Evolutionary conservation across 1,140 invertebrate genomes (phyloP), one percentile per base, ranked within the genome.

Genomic region (Capitella teleta): DNA sequence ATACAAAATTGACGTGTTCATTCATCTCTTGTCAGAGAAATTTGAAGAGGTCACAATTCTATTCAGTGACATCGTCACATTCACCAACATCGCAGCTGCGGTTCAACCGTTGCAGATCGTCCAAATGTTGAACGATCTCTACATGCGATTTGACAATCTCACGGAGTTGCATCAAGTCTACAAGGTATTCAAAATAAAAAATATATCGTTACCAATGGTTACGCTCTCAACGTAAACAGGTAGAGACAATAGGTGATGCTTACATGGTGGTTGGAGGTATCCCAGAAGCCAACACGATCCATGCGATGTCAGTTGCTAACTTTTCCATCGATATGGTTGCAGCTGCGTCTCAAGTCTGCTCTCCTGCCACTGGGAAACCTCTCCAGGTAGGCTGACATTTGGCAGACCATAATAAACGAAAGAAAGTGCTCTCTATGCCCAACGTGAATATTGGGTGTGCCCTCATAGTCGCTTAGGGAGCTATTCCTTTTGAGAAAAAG

Each of bases 261-360:
- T 61, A 61, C 41, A 57, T 61, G 43, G 55, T 59, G 18, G 57
- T 59, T 2, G 37, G 51, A 36, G 58, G 58, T 26, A 47, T 56
- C 3, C 87, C 91, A 63, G 81, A 82, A 57, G 79, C 78, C 57
- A 85, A 32, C 36, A 74, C 74, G n/a, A 87, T 83, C 26, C 88
- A 94, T 68, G 87, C 89, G 14, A 85, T 88, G 48, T 87, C 88
- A 73, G 89, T 91, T 28, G 86, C 87, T 19, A 91, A 87, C 86
- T 92, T 93, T 87, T 86, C 84, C 5, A 60, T 86, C 51, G 80
- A 80, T 64, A 93, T 93, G 88, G 85, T 92, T 32, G 79, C 86
- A 61, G 85, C 83, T 0, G 90, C 88, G 67, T 79, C 80, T 6
- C 78, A 82, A 55, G 87, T 92, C 64, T 78, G 81, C 41, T 89